These are phyloP conservation scores for Chelonus insularis DNA, from an alignment of 1,140 invertebrate genomes.

Conservation along the genomic window DNA sequence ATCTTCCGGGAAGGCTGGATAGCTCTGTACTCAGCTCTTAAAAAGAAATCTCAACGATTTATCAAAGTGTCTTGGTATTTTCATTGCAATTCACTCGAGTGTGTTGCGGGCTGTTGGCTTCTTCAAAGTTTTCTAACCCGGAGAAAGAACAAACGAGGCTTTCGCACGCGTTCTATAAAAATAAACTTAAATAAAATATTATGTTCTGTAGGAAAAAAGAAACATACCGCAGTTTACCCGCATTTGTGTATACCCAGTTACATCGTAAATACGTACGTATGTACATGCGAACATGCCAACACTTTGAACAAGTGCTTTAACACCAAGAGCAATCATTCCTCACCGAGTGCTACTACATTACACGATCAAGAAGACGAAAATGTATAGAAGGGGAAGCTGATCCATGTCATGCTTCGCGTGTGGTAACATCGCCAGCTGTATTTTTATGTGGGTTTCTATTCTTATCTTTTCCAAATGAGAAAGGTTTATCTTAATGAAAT, in stretches of 20 bases:
- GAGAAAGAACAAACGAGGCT: constrained; percentile 18
- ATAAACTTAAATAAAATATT: constrained; percentile 27
- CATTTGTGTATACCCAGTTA: neutral
- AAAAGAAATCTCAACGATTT: constrained; percentile 13
- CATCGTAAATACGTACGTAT: neutral
- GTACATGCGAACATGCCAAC: neutral
- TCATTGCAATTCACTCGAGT: constrained; percentile 18
- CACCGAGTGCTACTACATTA: neutral
- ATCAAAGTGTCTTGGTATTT: constrained; percentile 17
- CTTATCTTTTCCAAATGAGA: neutral
- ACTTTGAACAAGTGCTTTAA: too few relatives aligned
- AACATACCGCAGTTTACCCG: neutral
- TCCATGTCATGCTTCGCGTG: constrained; percentile 18
- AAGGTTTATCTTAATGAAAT: too few relatives aligned
- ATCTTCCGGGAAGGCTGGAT: neutral
- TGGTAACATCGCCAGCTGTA: constrained; percentile 17
- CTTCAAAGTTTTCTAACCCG: constrained; percentile 14
- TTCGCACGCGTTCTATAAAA: constrained; percentile 12
- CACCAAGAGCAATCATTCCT: too few relatives aligned
- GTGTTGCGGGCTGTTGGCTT: neutral
- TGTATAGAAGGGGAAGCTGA: neutral
- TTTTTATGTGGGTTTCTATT: constrained; percentile 3
- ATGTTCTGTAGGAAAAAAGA: neutral
- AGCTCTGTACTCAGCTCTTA: neutral
- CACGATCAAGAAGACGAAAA: neutral